Percentiles rank a stretch among this genome's conserved stretches.
Conservation (phyloP, 1,140 invertebrate genomes). For the Coenobita brevimanus region DNA sequence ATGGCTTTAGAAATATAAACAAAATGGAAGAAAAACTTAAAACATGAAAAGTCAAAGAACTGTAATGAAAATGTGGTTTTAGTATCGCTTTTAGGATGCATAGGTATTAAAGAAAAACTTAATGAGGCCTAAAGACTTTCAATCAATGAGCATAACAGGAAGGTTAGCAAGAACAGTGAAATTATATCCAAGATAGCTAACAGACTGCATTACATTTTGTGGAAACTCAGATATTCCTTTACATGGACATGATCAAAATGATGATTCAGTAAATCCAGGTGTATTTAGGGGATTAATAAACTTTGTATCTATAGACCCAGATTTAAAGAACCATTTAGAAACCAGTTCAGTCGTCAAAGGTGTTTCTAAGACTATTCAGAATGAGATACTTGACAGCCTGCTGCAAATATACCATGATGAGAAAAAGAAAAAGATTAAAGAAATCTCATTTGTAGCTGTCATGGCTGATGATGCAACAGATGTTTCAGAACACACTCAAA, state of each 20-base stretch:
- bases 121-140: slow-evolving; percentile 61
- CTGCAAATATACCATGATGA: slow-evolving; percentile 64
- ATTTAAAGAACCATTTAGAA: slow-evolving; percentile 70
- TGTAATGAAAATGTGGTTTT: slow-evolving; percentile 54
- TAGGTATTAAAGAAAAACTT: slow-evolving; percentile 54
- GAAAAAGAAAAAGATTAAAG: slow-evolving; percentile 71
- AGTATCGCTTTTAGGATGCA: slow-evolving; percentile 33
- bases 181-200: slow-evolving; percentile 70
- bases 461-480: slow-evolving; percentile 72
- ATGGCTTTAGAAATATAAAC: slow-evolving; percentile 55
- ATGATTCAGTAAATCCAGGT: slow-evolving; percentile 13
- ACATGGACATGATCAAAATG: background rate
- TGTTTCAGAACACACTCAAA: slow-evolving; percentile 70
- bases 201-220: background rate
- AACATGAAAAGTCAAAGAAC: slow-evolving; percentile 52
- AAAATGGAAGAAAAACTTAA: slow-evolving; percentile 55
- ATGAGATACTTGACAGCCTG: slow-evolving; percentile 60
- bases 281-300: slow-evolving; percentile 10
- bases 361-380: slow-evolving; percentile 64
- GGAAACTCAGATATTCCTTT: slow-evolving; percentile 17
- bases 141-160: slow-evolving; percentile 70
- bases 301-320: slow-evolving; percentile 66
- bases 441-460: slow-evolving; percentile 70
- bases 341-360: slow-evolving; percentile 45
- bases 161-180: slow-evolving; percentile 71